Evolutionary conservation across 1,140 invertebrate genomes (phyloP).

Genomic region (Drosophila tsacasi): DNA sequence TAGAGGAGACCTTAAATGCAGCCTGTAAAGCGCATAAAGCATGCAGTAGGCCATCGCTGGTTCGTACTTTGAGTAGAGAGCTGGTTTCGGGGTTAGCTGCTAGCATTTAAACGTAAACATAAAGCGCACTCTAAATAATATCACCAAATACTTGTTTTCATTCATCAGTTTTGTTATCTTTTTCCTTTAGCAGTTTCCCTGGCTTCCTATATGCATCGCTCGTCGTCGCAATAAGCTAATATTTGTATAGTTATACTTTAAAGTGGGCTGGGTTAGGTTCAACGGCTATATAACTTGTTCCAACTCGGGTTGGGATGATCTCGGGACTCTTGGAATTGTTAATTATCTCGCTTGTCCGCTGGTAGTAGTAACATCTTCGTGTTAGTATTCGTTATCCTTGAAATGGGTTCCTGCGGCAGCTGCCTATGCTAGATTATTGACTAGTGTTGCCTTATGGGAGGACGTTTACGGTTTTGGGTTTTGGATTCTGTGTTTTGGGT

Average conservation of each 20-base stretch:
- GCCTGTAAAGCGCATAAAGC: conserved; percentile 43
- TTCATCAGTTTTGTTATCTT: conserved; percentile 26
- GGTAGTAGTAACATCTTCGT: conserved; percentile 33
- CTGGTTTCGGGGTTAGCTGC: conserved; percentile 38
- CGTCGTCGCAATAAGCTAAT: conserved; percentile 28
- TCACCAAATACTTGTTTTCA: conserved; percentile 75
- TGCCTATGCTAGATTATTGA: conserved; percentile 77
- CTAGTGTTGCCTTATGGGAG: conserved; percentile 83
- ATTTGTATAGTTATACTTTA: conserved; percentile 26
- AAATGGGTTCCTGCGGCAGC: conserved; percentile 65
- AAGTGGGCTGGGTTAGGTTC: conserved; percentile 29
- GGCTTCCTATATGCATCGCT: conserved; percentile 1
- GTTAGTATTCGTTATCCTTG: conserved; percentile 38
- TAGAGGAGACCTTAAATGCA: conserved; percentile 41
- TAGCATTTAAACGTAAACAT: conserved; percentile 55
- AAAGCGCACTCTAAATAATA: conserved; percentile 82
- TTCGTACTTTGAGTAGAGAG: conserved; percentile 55
- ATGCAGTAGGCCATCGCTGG: conserved; percentile 18
- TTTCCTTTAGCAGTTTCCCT: conserved; percentile 30
- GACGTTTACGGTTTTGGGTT: conserved; percentile 65
- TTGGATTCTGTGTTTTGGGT: conserved; percentile 25
- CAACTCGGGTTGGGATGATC: conserved; percentile 15
- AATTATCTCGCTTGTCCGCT: conserved; percentile 51
- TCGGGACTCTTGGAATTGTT: conserved; percentile 41
- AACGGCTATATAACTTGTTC: conserved; percentile 50